Percentiles rank a stretch among this genome's conserved stretches.
Evolutionary conservation across 2,797 vertebrate genomes (phyloP).

Genomic region (Dallia pectoralis): DNA sequence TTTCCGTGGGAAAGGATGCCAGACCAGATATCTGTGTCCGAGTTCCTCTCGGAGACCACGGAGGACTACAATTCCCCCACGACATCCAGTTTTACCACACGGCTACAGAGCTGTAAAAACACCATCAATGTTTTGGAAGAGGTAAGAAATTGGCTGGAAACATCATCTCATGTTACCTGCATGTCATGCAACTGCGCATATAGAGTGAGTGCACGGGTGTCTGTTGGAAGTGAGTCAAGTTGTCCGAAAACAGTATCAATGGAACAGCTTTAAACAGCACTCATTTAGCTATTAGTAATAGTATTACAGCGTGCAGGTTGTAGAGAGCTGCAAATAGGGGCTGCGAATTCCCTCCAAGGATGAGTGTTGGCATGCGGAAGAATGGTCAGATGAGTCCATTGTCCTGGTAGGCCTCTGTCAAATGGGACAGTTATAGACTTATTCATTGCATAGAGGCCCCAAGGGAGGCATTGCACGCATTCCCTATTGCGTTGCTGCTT

Average conservation of each 20-base stretch:
- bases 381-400: background rate
- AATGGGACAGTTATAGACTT: background rate
- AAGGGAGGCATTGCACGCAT: background rate
- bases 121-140: constrained; percentile 86
- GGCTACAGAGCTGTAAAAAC: constrained; percentile 87
- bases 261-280: background rate
- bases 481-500: background rate
- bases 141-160: constrained; percentile 61
- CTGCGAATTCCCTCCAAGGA: constrained; percentile 13
- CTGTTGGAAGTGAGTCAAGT: background rate
- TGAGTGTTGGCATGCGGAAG: constrained; percentile 26
- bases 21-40: constrained; percentile 90
- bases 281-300: background rate
- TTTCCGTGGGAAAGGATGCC: constrained; percentile 78
- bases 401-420: background rate
- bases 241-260: background rate
- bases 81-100: constrained; percentile 89
- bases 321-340: background rate
- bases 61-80: constrained; percentile 92
- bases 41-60: constrained; percentile 89
- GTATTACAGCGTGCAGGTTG: background rate
- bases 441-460: background rate
- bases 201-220: background rate
- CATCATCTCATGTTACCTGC: background rate
- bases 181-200: background rate